A percentile compares a stretch with the other conserved stretches of the same genome.
Conservation (phyloP, 2,113 vertebrate genomes). For the Zootoca vivipara region DNA sequence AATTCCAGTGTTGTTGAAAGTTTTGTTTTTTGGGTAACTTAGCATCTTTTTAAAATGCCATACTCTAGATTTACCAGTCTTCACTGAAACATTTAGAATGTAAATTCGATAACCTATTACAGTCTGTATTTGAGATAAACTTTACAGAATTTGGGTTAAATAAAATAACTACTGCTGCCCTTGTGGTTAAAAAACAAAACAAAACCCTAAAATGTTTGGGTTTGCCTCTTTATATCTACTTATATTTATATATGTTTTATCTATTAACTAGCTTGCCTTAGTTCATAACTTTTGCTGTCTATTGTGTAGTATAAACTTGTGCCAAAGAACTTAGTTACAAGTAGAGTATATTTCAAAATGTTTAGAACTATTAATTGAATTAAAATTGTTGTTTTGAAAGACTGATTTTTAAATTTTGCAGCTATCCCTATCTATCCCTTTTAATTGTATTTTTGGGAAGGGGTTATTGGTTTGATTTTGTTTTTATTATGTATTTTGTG, state of each 20-base stretch:
- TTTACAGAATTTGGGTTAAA: not conserved
- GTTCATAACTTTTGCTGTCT: not conserved
- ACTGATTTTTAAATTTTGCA: not conserved
- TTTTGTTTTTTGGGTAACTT: not conserved
- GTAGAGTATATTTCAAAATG: too few relatives aligned
- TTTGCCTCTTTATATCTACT: not conserved
- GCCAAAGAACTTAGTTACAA: not conserved
- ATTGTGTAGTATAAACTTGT: not conserved
- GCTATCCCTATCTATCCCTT: not conserved
- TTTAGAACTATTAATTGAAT: not conserved
- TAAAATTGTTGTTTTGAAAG: not conserved
- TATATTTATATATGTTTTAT: not conserved
- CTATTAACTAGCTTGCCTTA: not conserved
- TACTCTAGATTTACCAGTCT: not conserved
- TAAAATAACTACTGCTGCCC: not conserved
- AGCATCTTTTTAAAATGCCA: not conserved
- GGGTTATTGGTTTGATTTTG: too few relatives aligned
- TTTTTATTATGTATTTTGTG: too few relatives aligned
- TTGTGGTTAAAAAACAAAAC: not conserved
- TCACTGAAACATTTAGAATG: not conserved
- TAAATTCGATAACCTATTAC: not conserved
- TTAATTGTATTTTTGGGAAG: too few relatives aligned
- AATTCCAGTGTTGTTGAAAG: not conserved
- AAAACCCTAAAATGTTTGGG: not conserved
- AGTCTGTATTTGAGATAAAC: not conserved